A percentile compares a stretch with the other conserved stretches of the same genome.
Conservation (phyloP, 2,888 invertebrate genomes). For the Linnaemya vulpina region DNA sequence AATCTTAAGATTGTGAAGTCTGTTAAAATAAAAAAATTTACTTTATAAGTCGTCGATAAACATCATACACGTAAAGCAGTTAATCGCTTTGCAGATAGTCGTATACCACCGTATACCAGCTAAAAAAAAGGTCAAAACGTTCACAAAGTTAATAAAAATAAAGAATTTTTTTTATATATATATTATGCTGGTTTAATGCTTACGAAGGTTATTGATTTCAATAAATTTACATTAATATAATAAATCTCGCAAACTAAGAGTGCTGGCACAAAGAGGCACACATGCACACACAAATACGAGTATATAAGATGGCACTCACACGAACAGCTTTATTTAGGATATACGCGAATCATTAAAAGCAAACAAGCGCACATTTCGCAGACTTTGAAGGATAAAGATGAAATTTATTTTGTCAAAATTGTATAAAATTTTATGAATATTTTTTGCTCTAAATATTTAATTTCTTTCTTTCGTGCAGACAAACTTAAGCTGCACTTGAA, state of each 20-base stretch:
- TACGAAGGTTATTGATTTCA: conserved; percentile 70
- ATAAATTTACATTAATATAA: conserved; percentile 67
- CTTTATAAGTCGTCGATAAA: too few relatives aligned
- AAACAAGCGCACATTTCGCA: conserved; percentile 7
- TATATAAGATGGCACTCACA: background rate
- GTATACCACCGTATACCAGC: too few relatives aligned
- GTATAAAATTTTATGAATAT: conserved; percentile 28
- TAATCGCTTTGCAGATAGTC: background rate
- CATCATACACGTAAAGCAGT: too few relatives aligned
- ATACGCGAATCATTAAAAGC: background rate
- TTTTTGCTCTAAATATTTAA: background rate
- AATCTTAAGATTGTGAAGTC: too few relatives aligned
- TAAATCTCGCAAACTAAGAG: conserved; percentile 42
- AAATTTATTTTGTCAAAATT: conserved; percentile 56
- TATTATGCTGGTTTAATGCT: conserved; percentile 4
- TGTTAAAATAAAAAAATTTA: too few relatives aligned
- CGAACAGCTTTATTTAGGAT: too few relatives aligned
- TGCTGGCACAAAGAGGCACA: conserved; percentile 1
- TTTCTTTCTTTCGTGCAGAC: background rate
- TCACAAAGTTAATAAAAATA: conserved; percentile 46
- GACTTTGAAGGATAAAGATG: conserved; percentile 22
- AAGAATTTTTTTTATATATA: conserved; percentile 27
- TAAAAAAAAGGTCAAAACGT: conserved; percentile 35
- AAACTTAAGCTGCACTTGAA: background rate
- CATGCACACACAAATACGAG: background rate